Evolutionary conservation across 2,888 invertebrate genomes (phyloP).

Genomic region (Melanostoma mellinum): DNA sequence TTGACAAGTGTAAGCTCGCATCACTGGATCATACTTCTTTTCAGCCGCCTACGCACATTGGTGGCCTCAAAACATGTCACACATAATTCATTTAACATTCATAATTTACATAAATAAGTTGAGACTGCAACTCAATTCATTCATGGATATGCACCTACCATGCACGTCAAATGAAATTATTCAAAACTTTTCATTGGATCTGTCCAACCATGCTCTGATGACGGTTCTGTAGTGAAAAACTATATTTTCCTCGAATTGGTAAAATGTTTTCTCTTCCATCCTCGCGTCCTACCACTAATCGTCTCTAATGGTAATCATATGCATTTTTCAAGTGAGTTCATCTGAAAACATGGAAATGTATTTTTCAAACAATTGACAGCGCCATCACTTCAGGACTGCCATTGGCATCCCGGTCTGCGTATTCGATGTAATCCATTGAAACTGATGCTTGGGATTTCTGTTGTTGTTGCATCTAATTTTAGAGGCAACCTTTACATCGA

Average conservation of each 20-base stretch:
- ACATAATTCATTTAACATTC: slow-evolving; percentile 42
- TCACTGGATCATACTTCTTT: neutral
- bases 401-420: neutral
- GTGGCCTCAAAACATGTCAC: slow-evolving; percentile 38
- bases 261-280: neutral
- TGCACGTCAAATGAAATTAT: slow-evolving; percentile 48
- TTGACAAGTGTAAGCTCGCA: slow-evolving; percentile 47
- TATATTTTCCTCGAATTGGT: slow-evolving; percentile 26
- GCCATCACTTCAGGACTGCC: slow-evolving; percentile 28
- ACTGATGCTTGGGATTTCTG: slow-evolving; percentile 2
- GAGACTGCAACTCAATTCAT: slow-evolving; percentile 12
- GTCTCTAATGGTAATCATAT: slow-evolving; percentile 41
- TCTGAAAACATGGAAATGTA: slow-evolving; percentile 48
- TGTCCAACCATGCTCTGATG: slow-evolving; percentile 46
- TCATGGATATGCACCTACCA: slow-evolving; percentile 39
- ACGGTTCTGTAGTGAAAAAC: slow-evolving; percentile 23
- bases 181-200: slow-evolving; percentile 57
- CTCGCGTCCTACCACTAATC: neutral
- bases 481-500: slow-evolving; percentile 19
- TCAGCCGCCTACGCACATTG: neutral
- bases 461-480: slow-evolving; percentile 44
- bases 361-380: slow-evolving; percentile 60
- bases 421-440: neutral
- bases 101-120: slow-evolving; percentile 40
- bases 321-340: slow-evolving; percentile 52